Evolutionary conservation across 2,888 invertebrate genomes (phyloP), one percentile per base, ranked within the genome.

Genomic region (Ichneumon xanthorius): DNA sequence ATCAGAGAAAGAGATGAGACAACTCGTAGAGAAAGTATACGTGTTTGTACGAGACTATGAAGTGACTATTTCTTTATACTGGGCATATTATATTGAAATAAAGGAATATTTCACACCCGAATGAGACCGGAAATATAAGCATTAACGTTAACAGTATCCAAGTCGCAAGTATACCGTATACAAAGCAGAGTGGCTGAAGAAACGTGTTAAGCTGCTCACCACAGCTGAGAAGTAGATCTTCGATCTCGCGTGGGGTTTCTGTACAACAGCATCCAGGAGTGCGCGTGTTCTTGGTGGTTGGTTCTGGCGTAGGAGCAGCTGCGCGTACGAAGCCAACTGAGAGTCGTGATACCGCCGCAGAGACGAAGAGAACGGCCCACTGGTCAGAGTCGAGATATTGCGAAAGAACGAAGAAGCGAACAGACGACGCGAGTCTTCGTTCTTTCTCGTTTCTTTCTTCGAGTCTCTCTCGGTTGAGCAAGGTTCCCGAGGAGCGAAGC

Each of bases 211-310:
- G 53, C 76, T 33, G 82, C 75, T 55, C 63, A 68, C 61, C 55
- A 73, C 63, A 55, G 79, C 87, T 82, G 80, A 88, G 82, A 87
- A 88, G 85, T 78, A 80, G 89, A 91, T 91, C 89, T 89, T 83
- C 87, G 89, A 90, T 90, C 90, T 88, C 89, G 86, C 82, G 76
- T 79, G 72, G 73, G 65, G 77, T 53, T 76, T 76, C 48, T 65
- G 16, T 33, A 30, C 50, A 30, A 48, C 26, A 63, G 63, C 63
- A 33, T 73, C 75, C n/a, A 7, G 37, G 1, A 30, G 48, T 45
- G 61, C 73, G 73, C 61, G 58, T 73, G 73, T 61, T 73, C 40
- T 40, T 19, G 22, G 22, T 55, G 22, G 72, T 58, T 58, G 72
- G 40, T 14, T 40, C 58, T 16, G 26, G 11, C 61, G 73, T 40